Conservation (phyloP, 2,888 invertebrate genomes). For the Ecliptopera silaceata region DNA sequence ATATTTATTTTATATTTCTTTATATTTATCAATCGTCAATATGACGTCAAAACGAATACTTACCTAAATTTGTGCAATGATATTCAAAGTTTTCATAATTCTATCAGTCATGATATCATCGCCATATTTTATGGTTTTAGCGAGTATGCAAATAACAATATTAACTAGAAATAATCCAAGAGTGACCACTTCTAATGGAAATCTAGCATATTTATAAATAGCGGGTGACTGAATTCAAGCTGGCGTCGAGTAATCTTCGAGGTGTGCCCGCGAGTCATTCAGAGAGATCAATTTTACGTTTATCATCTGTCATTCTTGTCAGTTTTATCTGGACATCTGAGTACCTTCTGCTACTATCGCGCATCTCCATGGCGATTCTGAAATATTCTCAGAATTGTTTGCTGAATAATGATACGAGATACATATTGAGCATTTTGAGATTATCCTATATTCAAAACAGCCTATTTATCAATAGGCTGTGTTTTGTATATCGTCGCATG, state of each 20-base stretch:
- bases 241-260: conserved; percentile 51
- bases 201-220: conserved; percentile 55
- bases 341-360: conserved; percentile 34
- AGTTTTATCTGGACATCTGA: conserved; percentile 33
- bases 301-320: conserved; percentile 45
- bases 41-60: too few species aligned
- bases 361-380: conserved; percentile 44
- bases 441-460: neutral
- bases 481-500: too few species aligned
- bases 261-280: conserved; percentile 47
- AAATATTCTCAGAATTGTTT: conserved; percentile 43
- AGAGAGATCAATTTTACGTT: conserved; percentile 39
- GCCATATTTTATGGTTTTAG: neutral
- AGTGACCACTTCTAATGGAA: conserved; percentile 35
- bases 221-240: conserved; percentile 40
- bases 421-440: neutral
- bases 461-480: too few species aligned
- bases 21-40: too few species aligned
- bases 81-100: neutral
- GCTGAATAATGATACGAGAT: conserved; percentile 21
- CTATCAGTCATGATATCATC: neutral
- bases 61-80: neutral
- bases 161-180: conserved; percentile 5
- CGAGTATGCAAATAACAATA: conserved; percentile 10
- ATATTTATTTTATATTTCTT: too few species aligned